Evolutionary conservation across 2,797 vertebrate species (phyloP).

Genomic region (Esox masquinongy): DNA sequence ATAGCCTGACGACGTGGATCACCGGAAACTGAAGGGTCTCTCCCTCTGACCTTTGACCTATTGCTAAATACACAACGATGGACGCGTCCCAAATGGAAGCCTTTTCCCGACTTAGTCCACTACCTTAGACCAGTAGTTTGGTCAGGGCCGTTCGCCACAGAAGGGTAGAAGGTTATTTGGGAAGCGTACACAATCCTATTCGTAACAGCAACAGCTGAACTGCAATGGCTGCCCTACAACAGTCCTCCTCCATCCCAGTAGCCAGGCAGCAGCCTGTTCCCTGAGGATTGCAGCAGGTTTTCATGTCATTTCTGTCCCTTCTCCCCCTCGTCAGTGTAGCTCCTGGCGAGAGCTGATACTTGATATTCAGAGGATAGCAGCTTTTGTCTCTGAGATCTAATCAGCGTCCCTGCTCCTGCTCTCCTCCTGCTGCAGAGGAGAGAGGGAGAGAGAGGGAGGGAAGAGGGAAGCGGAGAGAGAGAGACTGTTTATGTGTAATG

Average conservation of each 20-base stretch:
- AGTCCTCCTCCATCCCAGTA: background rate
- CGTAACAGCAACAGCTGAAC: conserved; percentile 43
- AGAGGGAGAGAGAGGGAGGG: conserved; percentile 44
- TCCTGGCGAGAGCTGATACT: conserved; percentile 80
- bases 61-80: background rate
- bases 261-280: conserved; percentile 64
- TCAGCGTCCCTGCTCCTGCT: conserved; percentile 78
- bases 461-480: conserved; percentile 58
- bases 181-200: background rate
- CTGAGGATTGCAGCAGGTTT: conserved; percentile 77
- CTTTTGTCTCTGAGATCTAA: conserved; percentile 84
- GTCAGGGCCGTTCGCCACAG: background rate
- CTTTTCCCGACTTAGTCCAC: background rate
- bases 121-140: background rate
- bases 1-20: background rate
- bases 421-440: conserved; percentile 67
- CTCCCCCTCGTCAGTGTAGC: conserved; percentile 67
- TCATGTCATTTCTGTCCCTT: conserved; percentile 69
- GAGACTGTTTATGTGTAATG: conserved; percentile 82
- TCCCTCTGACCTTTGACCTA: conserved; percentile 72
- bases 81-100: background rate
- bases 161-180: background rate
- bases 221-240: background rate
- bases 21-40: conserved; percentile 37
- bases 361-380: conserved; percentile 83